Evolutionary conservation across 2,888 invertebrate genomes (phyloP), one percentile per base, ranked within the genome.

Genomic region (Pherbina coryleti): DNA sequence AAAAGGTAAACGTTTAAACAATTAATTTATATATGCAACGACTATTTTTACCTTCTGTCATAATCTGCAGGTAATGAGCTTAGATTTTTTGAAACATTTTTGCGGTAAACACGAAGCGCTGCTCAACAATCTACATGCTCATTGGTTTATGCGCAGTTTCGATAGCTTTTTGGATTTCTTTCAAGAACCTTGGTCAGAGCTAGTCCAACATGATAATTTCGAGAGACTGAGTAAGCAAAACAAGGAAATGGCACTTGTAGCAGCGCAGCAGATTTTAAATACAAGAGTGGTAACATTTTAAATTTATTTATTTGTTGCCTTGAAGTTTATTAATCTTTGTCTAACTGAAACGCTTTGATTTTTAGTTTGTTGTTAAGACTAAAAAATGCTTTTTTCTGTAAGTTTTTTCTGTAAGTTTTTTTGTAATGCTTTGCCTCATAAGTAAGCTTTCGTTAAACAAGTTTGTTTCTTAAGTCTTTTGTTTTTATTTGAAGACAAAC

Each of bases 121-220:
- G 66, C 80, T 89, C 0, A 86, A 86, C 25, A 86, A 87, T 78
- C 8, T 89, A 0, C 66, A 70, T 0, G n/a, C 19, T 0, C 84
- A 84, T 5, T 87, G 79, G 78, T 81, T 81, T 22, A 1, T 78
- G 3, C 82, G 83, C 5, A 79, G 84, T 14, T 85, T 88, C 3
- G n/a, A 51, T 0, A 84, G 77, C 57, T 86, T 88, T 2, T 5
- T 86, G 2, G 79, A 79, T 1, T 88, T 81, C 71, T 87, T 88
- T 5, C 78, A 85, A 70, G 79, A 84, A 0, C 82, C 84, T 0
- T 85, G 84, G 84, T 85, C 86, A 0, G 85, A 86, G 51, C 81
- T 85, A 0, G 28, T 88, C 3, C 82, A 86, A 83, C 88, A 89
- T 57, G 85, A 86, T 19, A 75, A 84, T 0, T 88, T 87, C 49